Base-by-base conservation (phyloP, 2,888 invertebrate genomes). In the Tenthredo notha region DNA sequence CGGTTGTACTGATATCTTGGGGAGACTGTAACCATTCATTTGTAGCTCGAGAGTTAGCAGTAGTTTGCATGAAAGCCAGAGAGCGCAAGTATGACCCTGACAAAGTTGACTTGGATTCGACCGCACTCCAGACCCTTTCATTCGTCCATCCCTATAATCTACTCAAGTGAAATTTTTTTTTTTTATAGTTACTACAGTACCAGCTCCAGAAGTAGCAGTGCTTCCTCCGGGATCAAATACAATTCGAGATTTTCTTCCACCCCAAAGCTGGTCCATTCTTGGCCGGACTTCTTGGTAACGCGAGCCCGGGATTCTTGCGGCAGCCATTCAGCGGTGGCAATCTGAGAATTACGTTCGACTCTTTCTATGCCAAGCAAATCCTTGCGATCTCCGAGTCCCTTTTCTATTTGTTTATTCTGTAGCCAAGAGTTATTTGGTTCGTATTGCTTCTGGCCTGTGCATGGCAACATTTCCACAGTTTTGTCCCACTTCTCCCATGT, bases 141-240 rank as follows among this genome's bases (percentile, higher is more conserved):
- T 50, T 50, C 5, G 15, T n/a, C 2, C 58, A 58, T 21, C 9
- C 0, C 7, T 58, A 21, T 21, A 21, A 58, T 58, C 21, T 18
- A 58, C 61, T 54, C 43, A 33, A 85, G 75, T 54, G 78, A 70
- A 37, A 43, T n/a, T n/a, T n/a, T n/a, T n/a, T n/a, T 61, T 37
- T 72, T 65, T 72, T 72, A 87, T 86, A 61, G 25, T 85, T 83
- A 67, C 37, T n/a, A 58, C n/a, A 94, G 94, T 94, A 96, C 96
- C 90, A 95, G 94, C 95, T 96, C 96, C 90, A 96, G 93, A 75
- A 96, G 93, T 90, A 94, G 95, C 67, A 96, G 92, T 58, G 96
- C 94, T 94, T 96, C 96, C 92, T 96, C 96, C 2, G 96, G 96
- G 77, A 94, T 93, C 1, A 97, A 92, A 90, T 94, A 95, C 5